Conservation (phyloP, 2,888 invertebrate species). For the Sipha maydis region DNA sequence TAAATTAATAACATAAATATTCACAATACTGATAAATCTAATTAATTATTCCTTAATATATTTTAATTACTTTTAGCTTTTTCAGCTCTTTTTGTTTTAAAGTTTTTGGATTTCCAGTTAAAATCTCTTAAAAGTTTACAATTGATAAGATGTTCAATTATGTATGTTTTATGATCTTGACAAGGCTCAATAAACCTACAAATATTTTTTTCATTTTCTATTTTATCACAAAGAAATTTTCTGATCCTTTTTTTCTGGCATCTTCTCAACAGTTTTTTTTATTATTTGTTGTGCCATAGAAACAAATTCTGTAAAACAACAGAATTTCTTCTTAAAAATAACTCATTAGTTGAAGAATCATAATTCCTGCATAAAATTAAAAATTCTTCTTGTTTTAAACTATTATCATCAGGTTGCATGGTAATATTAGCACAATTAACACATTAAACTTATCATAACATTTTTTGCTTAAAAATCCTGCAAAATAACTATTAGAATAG, state of each 20-base stretch:
- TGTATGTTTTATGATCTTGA: conserved; percentile 2
- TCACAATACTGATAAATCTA: too few relatives aligned
- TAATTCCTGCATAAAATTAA: conserved; percentile 16
- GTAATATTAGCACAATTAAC: background rate
- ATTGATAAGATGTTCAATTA: too few relatives aligned
- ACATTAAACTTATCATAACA: background rate
- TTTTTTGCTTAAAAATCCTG: too few relatives aligned
- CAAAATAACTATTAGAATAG: too few relatives aligned
- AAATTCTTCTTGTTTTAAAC: conserved; percentile 1
- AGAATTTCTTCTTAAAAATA: background rate
- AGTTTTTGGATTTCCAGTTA: too few relatives aligned
- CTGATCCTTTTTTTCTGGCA: conserved; percentile 9
- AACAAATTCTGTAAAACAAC: conserved; percentile 6
- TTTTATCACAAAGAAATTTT: background rate
- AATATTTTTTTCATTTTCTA: background rate
- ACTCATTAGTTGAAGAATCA: background rate
- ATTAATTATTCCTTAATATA: conserved; percentile 3
- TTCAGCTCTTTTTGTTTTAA: conserved; percentile 18
- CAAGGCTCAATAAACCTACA: background rate
- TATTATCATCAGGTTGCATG: background rate
- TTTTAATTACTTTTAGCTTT: conserved; percentile 12
- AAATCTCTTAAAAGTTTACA: too few relatives aligned
- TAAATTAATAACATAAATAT: too few relatives aligned
- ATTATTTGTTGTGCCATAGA: conserved; percentile 11
- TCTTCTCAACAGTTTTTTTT: conserved; percentile 13